Base-by-base conservation (phyloP, 2,797 vertebrate genomes). In the Periophthalmus magnuspinnatus region DNA sequence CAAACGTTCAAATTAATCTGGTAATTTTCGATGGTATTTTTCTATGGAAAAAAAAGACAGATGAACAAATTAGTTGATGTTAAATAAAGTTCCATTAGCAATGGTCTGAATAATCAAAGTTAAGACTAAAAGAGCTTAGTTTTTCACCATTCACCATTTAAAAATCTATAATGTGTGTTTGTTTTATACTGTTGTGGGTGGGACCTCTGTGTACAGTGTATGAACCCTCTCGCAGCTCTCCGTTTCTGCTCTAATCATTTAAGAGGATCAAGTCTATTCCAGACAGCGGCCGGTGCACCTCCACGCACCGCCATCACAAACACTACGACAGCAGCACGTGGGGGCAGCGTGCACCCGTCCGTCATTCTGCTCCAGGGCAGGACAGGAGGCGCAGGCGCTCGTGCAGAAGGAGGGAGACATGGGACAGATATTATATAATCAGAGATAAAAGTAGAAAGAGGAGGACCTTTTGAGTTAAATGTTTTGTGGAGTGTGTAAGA, bases 211-310 rank as follows among this genome's bases (percentile, higher is more conserved):
- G 90, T 50, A 72, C 69, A 77, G 89, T 36, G 70, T 69, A 78
- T 81, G 82, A 64, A 83, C 67, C 68, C 83, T 78, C 41, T 75
- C 68, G 60, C 83, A 79, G 81, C 74, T 75, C 71, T 61, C 66
- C 62, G 69, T 78, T 77, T 83, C 74, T 70, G 21, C 38, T 58
- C 75, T 93, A 93, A 94, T 94, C 91, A 88, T 87, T 87, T 94
- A 93, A 94, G 93, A 93, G 93, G 93, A 94, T 93, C 90, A 91
- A 80, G 2, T 54, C 85, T 90, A 84, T 87, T 89, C 84, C 89
- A 93, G 90, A 93, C 90, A 86, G 81, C 68, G 58, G 79, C 54
- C 45, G 80, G 68, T 83, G 81, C 72, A 80, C 79, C 78, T 81
- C 78, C 7, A 73, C 68, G 52, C 48, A 70, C 34, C 50, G 72